Evolutionary conservation across 2,888 invertebrate species (phyloP).

Genomic region (Xylophagus ater): DNA sequence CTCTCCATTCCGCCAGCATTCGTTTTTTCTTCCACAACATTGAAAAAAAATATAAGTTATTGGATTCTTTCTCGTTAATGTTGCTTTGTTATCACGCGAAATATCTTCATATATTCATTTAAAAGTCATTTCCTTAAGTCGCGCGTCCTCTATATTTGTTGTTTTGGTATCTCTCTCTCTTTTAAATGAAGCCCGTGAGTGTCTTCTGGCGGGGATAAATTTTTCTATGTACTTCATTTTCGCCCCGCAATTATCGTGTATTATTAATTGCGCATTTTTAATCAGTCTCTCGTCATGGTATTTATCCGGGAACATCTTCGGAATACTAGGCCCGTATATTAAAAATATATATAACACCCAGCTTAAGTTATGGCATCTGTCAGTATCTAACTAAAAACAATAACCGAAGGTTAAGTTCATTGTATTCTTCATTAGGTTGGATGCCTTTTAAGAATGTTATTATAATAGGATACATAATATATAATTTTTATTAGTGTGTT

Average conservation of each 20-base stretch:
- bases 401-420: constrained; percentile 17
- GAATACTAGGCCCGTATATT: neutral
- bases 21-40: too few species aligned
- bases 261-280: constrained; percentile 19
- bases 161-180: constrained; percentile 1
- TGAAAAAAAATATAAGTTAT: constrained; percentile 16
- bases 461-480: too few species aligned
- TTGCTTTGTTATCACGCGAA: constrained; percentile 18
- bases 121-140: neutral
- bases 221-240: constrained; percentile 9
- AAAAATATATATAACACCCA: too few species aligned
- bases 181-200: constrained; percentile 1
- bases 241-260: constrained; percentile 18
- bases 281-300: constrained; percentile 12
- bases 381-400: constrained; percentile 7
- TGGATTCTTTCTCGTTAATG: constrained; percentile 16
- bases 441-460: constrained; percentile 7
- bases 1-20: neutral
- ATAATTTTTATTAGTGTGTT: too few species aligned
- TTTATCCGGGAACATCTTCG: neutral
- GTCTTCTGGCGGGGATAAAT: constrained; percentile 1
- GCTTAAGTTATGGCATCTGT: constrained; percentile 7
- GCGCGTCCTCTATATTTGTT: too few species aligned
- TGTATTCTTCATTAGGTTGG: constrained; percentile 14
- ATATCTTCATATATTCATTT: constrained; percentile 6